These are phyloP conservation scores for Holacanthella duospinosa DNA, from an alignment of 2,888 invertebrate genomes.

Conservation along the genomic window DNA sequence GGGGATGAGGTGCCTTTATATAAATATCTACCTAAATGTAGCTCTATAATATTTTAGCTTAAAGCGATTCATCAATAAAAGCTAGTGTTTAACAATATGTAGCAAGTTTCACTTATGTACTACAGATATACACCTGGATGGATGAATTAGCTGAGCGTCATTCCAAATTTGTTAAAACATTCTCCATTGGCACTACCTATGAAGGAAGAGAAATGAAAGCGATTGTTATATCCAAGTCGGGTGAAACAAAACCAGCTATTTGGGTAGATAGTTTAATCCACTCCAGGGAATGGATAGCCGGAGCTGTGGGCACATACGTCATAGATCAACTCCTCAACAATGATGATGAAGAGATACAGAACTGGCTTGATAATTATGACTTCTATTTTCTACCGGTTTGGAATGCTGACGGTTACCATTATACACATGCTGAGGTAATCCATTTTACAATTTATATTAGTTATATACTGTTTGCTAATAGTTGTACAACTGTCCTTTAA, in stretches of 20 bases:
- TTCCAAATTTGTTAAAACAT: neutral
- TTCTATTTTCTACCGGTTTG: constrained; percentile 61
- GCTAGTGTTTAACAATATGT: too few species aligned
- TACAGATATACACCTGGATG: neutral
- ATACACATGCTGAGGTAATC: neutral
- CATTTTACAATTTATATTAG: too few species aligned
- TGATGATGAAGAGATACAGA: neutral
- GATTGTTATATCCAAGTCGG: neutral
- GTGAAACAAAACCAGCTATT: neutral
- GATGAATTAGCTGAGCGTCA: neutral
- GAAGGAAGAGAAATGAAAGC: neutral
- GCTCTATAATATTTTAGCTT: too few species aligned
- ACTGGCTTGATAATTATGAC: constrained; percentile 45
- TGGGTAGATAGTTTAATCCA: constrained; percentile 54
- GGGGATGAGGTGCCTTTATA: too few species aligned
- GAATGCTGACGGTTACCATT: constrained; percentile 60
- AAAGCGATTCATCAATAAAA: too few species aligned
- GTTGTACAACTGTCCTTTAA: too few species aligned
- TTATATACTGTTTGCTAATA: too few species aligned
- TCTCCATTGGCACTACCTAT: neutral
- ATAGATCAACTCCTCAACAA: constrained; percentile 41
- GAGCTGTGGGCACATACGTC: neutral
- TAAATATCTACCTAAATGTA: too few species aligned
- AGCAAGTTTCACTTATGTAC: too few species aligned
- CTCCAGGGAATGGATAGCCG: constrained; percentile 58